Percentiles rank a stretch among this genome's conserved stretches.
These are phyloP conservation scores for Ceriagrion tenellum DNA, from an alignment of 2,888 invertebrate species.

Conservation along the genomic window DNA sequence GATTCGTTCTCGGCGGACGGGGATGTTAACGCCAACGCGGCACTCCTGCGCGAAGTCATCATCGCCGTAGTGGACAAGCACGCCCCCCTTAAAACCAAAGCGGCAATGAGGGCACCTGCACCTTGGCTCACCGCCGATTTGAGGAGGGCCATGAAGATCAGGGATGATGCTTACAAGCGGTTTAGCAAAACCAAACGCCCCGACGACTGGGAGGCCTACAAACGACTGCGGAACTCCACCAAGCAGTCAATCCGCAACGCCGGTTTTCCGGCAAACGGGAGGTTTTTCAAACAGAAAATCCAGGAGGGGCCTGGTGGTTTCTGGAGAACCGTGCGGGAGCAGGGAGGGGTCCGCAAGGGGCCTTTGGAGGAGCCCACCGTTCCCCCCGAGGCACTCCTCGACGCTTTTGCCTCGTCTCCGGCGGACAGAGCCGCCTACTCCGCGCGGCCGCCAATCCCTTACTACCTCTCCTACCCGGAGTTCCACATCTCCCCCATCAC, in stretches of 20 bases:
- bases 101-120: too few relatives aligned
- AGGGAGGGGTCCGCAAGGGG: not conserved
- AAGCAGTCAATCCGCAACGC: too few relatives aligned
- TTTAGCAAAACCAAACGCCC: not conserved
- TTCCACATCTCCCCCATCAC: not conserved
- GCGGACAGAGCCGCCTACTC: too few relatives aligned
- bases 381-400: too few relatives aligned
- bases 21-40: not conserved
- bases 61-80: not conserved
- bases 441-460: too few relatives aligned
- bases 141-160: not conserved
- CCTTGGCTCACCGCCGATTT: not conserved
- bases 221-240: not conserved
- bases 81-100: not conserved
- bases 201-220: not conserved
- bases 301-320: too few relatives aligned
- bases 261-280: too few relatives aligned
- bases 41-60: not conserved
- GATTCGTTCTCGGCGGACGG: too few relatives aligned
- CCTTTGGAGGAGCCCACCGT: not conserved
- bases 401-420: too few relatives aligned
- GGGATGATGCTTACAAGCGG: not conserved
- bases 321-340: not conserved
- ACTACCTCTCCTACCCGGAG: not conserved
- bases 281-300: too few relatives aligned